These are phyloP conservation scores for Tenthredo distinguenda DNA, from an alignment of 2,888 invertebrate genomes.

Conservation along the genomic window DNA sequence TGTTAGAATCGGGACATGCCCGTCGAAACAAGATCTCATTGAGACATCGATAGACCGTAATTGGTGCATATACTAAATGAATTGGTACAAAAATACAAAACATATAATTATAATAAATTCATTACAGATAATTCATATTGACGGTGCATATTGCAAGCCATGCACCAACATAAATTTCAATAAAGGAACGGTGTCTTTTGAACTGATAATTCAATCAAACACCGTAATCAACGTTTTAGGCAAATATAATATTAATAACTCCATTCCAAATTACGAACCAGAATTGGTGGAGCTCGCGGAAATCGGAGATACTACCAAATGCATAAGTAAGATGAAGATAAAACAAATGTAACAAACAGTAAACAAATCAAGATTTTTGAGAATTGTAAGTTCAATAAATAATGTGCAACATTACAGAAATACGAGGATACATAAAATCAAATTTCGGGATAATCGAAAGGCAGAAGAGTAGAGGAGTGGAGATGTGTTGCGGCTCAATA, in stretches of 20 bases:
- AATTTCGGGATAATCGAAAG: too few relatives aligned
- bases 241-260: background rate
- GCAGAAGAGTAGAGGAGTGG: too few relatives aligned
- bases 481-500: too few relatives aligned
- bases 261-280: background rate
- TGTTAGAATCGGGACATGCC: background rate
- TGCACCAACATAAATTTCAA: background rate
- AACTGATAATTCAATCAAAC: background rate
- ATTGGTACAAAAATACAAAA: background rate
- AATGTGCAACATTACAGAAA: too few relatives aligned
- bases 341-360: background rate
- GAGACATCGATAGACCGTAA: background rate
- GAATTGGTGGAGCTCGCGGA: background rate
- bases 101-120: background rate
- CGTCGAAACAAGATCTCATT: background rate
- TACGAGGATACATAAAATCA: too few relatives aligned
- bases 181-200: background rate
- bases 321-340: background rate
- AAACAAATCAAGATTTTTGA: too few relatives aligned
- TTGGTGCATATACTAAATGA: too few relatives aligned
- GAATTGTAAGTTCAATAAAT: too few relatives aligned
- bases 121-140: too few relatives aligned
- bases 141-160: constrained; percentile 8
- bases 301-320: background rate
- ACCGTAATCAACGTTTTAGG: background rate